Evolutionary conservation across 2,888 invertebrate genomes (phyloP), one percentile per base, ranked within the genome.

Genomic region (Carpatolechia fugitivella): DNA sequence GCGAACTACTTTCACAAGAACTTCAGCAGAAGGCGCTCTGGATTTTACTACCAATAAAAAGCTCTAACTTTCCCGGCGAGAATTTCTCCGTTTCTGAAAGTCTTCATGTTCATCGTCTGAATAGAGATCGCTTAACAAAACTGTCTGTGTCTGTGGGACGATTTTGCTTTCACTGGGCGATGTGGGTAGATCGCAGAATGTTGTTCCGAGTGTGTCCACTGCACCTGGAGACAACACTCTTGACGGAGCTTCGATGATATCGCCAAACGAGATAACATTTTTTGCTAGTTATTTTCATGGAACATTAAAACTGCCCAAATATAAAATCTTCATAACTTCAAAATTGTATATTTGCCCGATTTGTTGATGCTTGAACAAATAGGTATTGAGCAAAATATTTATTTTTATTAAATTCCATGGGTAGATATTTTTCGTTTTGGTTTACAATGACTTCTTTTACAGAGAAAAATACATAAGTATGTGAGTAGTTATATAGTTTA

Each of bases 151-250:
- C n/a, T 36, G 36, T 48, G 0, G 36, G 24, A 50, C 55, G 44
- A 44, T 44, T 11, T 13, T 20, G 13, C 74, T 75, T 74, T 74
- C 75, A 55, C 70, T 49, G 11, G 49, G 11, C 7, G 44, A 2
- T n/a, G 29, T 13, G 44, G 44, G 44, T n/a, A 13, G 44, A 33
- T 44, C 40, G 58, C 63, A 63, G 64, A 74, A 70, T 74, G 75
- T 63, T 64, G 72, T 70, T 69, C 68, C 29, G 65, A 65, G 49
- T 44, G 60, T 58, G 2, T 66, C 62, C 73, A 64, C 63, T 70
- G 64, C 59, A 64, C 71, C 57, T 63, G 51, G 63, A 58, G 56
- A 70, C 40, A 33, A 35, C 16, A 41, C 38, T 24, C 24, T 36
- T 50, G 31, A 40, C 41, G 40, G 14, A 33, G 4, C 13, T 38